Conservation (phyloP, 2,797 vertebrate species). For the Myripristis jacobus region DNA sequence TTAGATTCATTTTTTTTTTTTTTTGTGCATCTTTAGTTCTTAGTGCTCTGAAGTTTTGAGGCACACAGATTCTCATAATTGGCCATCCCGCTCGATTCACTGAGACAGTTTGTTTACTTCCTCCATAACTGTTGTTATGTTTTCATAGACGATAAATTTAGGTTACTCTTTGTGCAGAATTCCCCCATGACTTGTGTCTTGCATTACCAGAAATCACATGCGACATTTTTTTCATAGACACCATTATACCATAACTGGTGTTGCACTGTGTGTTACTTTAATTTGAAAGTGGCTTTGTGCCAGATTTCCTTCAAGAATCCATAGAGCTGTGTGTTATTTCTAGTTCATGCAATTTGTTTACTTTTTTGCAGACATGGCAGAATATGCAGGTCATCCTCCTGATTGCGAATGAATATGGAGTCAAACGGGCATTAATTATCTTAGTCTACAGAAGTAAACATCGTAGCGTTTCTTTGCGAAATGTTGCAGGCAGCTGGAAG, state of each 20-base stretch:
- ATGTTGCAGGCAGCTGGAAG: neutral
- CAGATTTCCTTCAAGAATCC: conserved; percentile 8
- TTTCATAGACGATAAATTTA: conserved; percentile 47
- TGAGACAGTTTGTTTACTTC: conserved; percentile 39
- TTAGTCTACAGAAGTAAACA: neutral
- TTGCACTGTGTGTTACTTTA: conserved; percentile 18
- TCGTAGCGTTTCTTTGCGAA: neutral
- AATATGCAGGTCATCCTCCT: no score
- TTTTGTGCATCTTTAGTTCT: neutral
- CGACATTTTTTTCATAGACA: conserved; percentile 1
- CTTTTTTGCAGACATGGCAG: neutral
- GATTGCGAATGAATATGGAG: neutral
- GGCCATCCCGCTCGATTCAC: neutral
- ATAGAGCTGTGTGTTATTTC: conserved; percentile 5
- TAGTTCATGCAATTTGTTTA: conserved; percentile 1
- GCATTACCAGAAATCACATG: conserved; percentile 40
- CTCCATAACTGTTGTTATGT: conserved; percentile 20
- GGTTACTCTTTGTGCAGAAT: conserved; percentile 22
- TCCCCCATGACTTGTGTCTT: conserved; percentile 27
- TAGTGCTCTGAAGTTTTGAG: conserved; percentile 6
- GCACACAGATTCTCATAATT: conserved; percentile 35
- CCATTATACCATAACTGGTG: conserved; percentile 27
- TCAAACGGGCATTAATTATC: conserved; percentile 1
- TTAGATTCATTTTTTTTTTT: neutral
- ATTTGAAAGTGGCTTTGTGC: conserved; percentile 28